Percentiles rank a stretch among this genome's conserved stretches.
Conservation (phyloP, 2,888 invertebrate species). For the Invenusta paracnida region DNA sequence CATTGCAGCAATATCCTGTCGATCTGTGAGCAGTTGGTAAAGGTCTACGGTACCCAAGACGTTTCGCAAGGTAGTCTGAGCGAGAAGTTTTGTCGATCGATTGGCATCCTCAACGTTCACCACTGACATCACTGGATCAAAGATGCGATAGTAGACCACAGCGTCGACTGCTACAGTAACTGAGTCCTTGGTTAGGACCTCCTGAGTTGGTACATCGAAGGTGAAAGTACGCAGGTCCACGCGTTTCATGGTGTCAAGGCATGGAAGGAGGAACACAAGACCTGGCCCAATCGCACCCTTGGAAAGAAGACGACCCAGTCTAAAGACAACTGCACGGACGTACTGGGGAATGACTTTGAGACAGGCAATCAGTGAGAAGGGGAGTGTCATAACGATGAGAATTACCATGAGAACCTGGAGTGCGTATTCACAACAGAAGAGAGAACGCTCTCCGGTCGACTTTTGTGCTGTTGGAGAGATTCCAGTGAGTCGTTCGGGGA, state of each 20-base stretch:
- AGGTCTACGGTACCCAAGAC: constrained; percentile 50
- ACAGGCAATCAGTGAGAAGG: constrained; percentile 51
- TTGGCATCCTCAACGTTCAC: constrained; percentile 58
- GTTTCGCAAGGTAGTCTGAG: constrained; percentile 58
- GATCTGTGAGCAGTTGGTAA: constrained; percentile 40
- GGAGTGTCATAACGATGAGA: constrained; percentile 48
- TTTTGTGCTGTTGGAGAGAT: neutral
- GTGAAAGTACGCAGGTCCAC: constrained; percentile 48
- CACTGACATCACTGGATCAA: constrained; percentile 56
- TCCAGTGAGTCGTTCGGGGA: constrained; percentile 36
- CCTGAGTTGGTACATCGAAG: constrained; percentile 54
- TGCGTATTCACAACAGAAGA: constrained; percentile 35
- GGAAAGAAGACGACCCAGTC: constrained; percentile 50
- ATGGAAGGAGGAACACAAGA: constrained; percentile 51
- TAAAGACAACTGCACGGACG: constrained; percentile 53
- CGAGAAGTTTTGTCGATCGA: constrained; percentile 54
- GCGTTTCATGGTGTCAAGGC: constrained; percentile 49
- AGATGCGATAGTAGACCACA: constrained; percentile 57
- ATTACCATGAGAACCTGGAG: constrained; percentile 23
- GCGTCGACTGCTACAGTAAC: constrained; percentile 59
- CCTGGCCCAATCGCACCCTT: constrained; percentile 50
- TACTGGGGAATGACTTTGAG: constrained; percentile 53
- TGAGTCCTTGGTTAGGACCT: constrained; percentile 57
- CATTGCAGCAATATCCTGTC: constrained; percentile 40
- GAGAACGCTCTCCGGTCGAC: constrained; percentile 20